Conservation (phyloP, 2,113 vertebrate genomes). For the Oriolus oriolus region DNA sequence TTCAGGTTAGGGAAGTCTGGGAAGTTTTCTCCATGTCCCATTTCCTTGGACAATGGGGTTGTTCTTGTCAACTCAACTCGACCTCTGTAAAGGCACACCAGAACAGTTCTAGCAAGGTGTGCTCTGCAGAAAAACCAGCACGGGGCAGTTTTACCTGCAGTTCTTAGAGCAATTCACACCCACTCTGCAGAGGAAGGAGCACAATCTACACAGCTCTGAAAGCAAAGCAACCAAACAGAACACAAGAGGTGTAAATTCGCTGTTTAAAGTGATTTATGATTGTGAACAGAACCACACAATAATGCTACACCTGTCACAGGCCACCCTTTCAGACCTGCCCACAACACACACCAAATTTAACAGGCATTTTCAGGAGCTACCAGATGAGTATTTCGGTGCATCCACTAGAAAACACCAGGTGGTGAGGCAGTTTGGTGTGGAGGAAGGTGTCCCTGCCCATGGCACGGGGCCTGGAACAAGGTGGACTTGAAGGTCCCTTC, state of each 20-base stretch:
- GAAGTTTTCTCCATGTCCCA: not conserved
- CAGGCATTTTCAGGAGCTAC: not conserved
- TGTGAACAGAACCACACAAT: not conserved
- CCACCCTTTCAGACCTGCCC: not conserved
- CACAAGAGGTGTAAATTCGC: not conserved
- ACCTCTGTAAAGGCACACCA: not conserved
- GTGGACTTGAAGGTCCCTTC: not conserved
- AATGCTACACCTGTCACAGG: not conserved
- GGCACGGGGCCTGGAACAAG: not conserved
- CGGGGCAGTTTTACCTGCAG: not conserved
- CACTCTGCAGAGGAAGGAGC: not conserved
- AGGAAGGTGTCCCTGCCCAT: not conserved
- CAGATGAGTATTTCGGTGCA: not conserved
- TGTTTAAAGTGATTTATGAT: not conserved
- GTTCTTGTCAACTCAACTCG: not conserved
- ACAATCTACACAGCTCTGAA: not conserved
- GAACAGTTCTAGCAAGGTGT: not conserved
- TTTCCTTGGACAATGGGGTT: not conserved
- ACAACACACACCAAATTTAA: not conserved
- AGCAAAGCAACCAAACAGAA: not conserved
- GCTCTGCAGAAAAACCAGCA: not conserved
- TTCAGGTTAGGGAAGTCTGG: not conserved
- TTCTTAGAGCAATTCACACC: accelerated
- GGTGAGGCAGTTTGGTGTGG: accelerated
- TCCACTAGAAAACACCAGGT: not conserved